Percentiles rank a stretch among this genome's conserved stretches.
phyloP scores from a whole-genome alignment of 2,888 invertebrate species.

The Cabera pusaria region DNA sequence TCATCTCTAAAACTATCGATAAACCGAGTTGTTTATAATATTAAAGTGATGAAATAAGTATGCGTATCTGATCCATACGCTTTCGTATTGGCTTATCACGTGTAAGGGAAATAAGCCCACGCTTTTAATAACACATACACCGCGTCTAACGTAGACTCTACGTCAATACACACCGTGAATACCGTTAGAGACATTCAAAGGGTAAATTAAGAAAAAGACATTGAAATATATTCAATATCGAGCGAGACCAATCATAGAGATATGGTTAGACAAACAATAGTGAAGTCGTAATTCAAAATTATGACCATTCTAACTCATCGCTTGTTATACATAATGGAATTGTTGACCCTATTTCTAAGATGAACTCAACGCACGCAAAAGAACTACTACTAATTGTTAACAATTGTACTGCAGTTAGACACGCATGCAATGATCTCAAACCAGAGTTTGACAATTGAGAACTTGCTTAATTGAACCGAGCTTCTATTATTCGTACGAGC shows the following conservation, averaged over 20 bases:
- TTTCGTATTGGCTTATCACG: constrained; percentile 43
- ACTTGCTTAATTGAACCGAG: constrained; percentile 33
- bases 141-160: constrained; percentile 52
- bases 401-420: constrained; percentile 73
- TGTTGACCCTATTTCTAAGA: constrained; percentile 72
- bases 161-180: constrained; percentile 55
- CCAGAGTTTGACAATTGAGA: constrained; percentile 49
- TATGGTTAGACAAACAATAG: constrained; percentile 2
- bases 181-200: constrained; percentile 38
- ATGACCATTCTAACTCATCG: constrained; percentile 21
- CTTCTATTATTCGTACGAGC: constrained; percentile 5
- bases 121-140: constrained; percentile 49
- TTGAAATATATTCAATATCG: constrained; percentile 12
- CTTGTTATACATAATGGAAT: constrained; percentile 39
- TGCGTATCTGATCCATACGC: constrained; percentile 14
- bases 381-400: constrained; percentile 75
- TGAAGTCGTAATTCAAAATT: constrained; percentile 12
- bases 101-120: constrained; percentile 51
- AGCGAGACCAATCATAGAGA: constrained; percentile 16
- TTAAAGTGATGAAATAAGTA: constrained; percentile 18
- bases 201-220: constrained; percentile 27
- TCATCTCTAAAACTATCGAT: constrained; percentile 32
- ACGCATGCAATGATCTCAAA: constrained; percentile 70
- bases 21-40: constrained; percentile 17
- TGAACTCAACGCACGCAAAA: constrained; percentile 72